Percentiles rank a stretch among this genome's conserved stretches.
phyloP scores from a whole-genome alignment of 92 coral and sea anemone genomes.

The Parazoanthus atlanticus region DNA sequence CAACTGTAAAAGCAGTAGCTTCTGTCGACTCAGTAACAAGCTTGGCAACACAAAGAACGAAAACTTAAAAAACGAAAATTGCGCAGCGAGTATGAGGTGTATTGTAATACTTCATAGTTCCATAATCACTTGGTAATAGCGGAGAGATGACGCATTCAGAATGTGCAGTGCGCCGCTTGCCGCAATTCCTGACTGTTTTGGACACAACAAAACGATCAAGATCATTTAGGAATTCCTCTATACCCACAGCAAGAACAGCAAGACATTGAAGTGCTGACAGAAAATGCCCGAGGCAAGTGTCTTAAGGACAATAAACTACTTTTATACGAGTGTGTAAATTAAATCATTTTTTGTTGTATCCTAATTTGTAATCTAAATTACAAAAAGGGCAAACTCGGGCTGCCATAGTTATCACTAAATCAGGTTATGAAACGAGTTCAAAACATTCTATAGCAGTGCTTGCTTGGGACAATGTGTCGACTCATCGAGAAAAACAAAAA shows the following conservation, averaged over 20 bases:
- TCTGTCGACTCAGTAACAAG: background rate
- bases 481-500: too few species aligned
- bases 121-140: background rate
- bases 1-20: background rate
- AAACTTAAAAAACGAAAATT: background rate
- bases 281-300: background rate
- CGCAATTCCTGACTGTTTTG: background rate
- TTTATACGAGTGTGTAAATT: too few species aligned
- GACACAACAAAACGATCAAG: background rate
- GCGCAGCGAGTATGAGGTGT: background rate
- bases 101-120: background rate
- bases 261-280: background rate
- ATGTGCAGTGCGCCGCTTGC: background rate
- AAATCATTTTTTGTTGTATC: too few species aligned
- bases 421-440: too few species aligned
- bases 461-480: too few species aligned
- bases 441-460: too few species aligned
- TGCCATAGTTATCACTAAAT: too few species aligned
- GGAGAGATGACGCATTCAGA: background rate
- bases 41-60: background rate
- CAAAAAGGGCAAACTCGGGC: too few species aligned
- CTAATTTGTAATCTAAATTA: too few species aligned
- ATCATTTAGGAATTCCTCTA: background rate
- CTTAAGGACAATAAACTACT: background rate
- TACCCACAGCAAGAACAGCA: background rate